A percentile compares a stretch with the other conserved stretches of the same genome.
phyloP scores from a whole-genome alignment of 1,140 invertebrate genomes.

The Helicoverpa zea region DNA sequence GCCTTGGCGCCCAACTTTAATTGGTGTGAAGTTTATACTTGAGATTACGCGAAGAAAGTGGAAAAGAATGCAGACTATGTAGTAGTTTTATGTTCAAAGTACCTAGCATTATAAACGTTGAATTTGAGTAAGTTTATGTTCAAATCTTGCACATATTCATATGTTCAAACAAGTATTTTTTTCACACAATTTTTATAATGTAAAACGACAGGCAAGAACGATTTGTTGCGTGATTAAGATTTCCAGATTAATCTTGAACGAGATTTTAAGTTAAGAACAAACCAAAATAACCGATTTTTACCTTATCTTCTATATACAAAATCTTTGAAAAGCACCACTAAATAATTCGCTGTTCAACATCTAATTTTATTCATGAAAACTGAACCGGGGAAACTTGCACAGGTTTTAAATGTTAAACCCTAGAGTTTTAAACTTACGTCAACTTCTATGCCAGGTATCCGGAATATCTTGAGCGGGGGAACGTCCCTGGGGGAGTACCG shows the following conservation, averaged over 20 bases:
- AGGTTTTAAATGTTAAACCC: conserved; percentile 1
- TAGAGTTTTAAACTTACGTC: conserved; percentile 88
- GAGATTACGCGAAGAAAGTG: background rate
- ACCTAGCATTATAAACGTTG: no score
- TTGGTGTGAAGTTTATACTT: conserved; percentile 18
- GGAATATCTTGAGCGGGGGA: conserved; percentile 90
- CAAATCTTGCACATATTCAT: no score
- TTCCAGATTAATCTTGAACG: no score
- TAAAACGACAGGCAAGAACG: no score
- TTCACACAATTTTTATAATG: no score
- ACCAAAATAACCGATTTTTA: no score
- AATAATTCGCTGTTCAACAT: background rate
- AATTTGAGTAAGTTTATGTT: no score
- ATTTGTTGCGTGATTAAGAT: no score
- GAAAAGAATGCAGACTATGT: background rate
- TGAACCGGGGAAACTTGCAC: background rate
- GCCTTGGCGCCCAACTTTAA: conserved; percentile 41
- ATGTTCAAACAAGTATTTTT: no score
- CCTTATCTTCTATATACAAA: no score
- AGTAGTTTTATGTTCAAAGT: background rate
- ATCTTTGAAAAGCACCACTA: background rate
- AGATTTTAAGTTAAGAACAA: no score
- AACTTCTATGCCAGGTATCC: conserved; percentile 89
- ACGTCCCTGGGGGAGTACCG: conserved; percentile 89
- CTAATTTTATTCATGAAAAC: background rate